Percentiles rank a stretch among this genome's conserved stretches.
These are phyloP conservation scores for Xanthostigma xanthostigma DNA, from an alignment of 2,888 invertebrate genomes.

Conservation along the genomic window DNA sequence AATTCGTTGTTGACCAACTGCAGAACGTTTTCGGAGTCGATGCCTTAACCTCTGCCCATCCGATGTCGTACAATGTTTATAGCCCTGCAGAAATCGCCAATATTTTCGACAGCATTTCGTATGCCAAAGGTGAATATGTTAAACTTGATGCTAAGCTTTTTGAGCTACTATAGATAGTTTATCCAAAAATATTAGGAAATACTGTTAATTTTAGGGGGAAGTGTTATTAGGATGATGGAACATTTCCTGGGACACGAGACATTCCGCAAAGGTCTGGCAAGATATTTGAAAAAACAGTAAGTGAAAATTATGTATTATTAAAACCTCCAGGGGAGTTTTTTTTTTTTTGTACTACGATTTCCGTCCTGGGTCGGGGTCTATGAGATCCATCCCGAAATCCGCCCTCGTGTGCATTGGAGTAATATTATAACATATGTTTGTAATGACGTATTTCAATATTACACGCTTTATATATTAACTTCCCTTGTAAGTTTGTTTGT, in stretches of 20 bases:
- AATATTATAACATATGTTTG: no score
- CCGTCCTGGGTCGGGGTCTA: no score
- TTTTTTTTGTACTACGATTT: no score
- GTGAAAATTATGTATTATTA: conserved; percentile 13
- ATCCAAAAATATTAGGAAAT: no score
- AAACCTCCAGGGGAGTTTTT: no score
- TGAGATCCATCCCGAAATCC: no score
- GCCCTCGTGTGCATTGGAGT: no score
- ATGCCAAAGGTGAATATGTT: conserved; percentile 42
- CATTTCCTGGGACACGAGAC: conserved; percentile 38
- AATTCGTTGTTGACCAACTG: conserved; percentile 54
- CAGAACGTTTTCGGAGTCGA: conserved; percentile 47
- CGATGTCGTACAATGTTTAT: conserved; percentile 39
- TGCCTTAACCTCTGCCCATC: conserved; percentile 37
- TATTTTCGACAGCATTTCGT: conserved; percentile 52
- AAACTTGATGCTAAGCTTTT: conserved; percentile 20
- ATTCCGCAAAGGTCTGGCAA: conserved; percentile 36
- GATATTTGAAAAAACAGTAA: conserved; percentile 39
- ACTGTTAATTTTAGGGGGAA: conserved; percentile 12
- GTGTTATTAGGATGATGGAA: conserved; percentile 46
- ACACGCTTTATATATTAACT: no score
- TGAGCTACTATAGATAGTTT: no score
- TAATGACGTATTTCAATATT: no score
- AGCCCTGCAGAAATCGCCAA: conserved; percentile 39
- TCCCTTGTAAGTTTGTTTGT: no score